Conservation (phyloP, 2,888 invertebrate genomes). For the Agrilus mali region DNA sequence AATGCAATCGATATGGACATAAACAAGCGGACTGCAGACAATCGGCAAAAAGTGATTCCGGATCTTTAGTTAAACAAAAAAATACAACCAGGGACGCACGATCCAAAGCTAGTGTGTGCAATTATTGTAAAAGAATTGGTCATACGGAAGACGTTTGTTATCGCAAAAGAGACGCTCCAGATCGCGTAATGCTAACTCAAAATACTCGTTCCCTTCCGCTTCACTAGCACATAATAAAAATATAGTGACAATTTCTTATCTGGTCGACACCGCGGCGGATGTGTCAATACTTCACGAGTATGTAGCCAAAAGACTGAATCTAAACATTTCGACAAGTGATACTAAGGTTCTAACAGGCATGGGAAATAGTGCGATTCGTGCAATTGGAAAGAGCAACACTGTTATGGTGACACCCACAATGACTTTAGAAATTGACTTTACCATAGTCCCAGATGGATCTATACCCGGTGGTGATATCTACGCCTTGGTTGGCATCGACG, state of each 20-base stretch:
- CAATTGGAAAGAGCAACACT: conserved; percentile 5
- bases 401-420: conserved; percentile 6
- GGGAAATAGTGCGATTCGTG: conserved; percentile 5
- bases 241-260: conserved; percentile 4
- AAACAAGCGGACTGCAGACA: too few relatives aligned
- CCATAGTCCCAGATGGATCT: conserved; percentile 8
- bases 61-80: too few relatives aligned
- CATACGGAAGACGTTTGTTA: too few relatives aligned
- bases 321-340: background rate
- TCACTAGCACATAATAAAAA: conserved; percentile 3
- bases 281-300: conserved; percentile 6
- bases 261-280: conserved; percentile 7
- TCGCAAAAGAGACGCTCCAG: too few relatives aligned
- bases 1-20: too few relatives aligned
- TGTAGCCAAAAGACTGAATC: conserved; percentile 5
- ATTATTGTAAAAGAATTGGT: too few relatives aligned
- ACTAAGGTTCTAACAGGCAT: conserved; percentile 3
- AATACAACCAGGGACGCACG: too few relatives aligned
- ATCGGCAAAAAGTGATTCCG: too few relatives aligned
- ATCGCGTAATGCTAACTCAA: too few relatives aligned
- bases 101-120: too few relatives aligned
- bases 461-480: conserved; percentile 5
- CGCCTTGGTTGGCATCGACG: too few relatives aligned
- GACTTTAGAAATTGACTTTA: conserved; percentile 7
- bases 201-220: background rate